Base-by-base conservation (phyloP, 2,113 vertebrate species). In the Gymnocephalus cernua region DNA sequence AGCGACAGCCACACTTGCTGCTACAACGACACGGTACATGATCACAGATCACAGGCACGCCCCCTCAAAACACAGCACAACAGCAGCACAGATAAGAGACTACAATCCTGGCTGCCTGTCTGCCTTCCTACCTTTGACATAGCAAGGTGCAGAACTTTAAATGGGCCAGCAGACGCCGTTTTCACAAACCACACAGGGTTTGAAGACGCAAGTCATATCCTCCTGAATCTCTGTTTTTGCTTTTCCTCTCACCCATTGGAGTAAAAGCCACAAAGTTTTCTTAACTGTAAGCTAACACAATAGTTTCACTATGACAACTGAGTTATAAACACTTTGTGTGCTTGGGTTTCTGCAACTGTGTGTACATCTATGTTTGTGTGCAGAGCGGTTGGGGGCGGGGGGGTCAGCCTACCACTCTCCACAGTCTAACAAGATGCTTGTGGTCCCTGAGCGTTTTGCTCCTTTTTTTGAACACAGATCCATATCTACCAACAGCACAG, bases 1-100 rank as follows among this genome's bases (percentile, higher is more conserved):
- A 93, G 91, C 88, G 88, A 89, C 89, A 93, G 91, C 90, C 85
- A 74, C 85, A 75, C 91, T 93, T 56, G 92, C 93, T 90, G 92
- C 93, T 90, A 88, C 92, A 79, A 80, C 89, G 82, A 90, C 91
- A 91, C 64, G 86, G 87, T 93, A 92, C 93, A 92, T 87, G 92
- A 90, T 88, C 88, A 86, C 87, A 93, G 90, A 94, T 93, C 92
- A 93, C 90, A 93, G 91, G 86, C 79, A 90, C 92, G 88, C 93
- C 93, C 91, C 91, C 93, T 92, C 91, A 91, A 90, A 93, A 93
- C 91, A 89, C 84, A 88, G 67, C 88, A 86, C 86, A 90, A 86
- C 83, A 87, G 82, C 82, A 64, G 82, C 79, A 63, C 75, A 92
- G 91, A 94, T 93, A 94, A 93, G 87, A 92, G 75, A 66, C 88